phyloP scores from a whole-genome alignment of 2,113 vertebrate species.

The Callipepla californica region DNA sequence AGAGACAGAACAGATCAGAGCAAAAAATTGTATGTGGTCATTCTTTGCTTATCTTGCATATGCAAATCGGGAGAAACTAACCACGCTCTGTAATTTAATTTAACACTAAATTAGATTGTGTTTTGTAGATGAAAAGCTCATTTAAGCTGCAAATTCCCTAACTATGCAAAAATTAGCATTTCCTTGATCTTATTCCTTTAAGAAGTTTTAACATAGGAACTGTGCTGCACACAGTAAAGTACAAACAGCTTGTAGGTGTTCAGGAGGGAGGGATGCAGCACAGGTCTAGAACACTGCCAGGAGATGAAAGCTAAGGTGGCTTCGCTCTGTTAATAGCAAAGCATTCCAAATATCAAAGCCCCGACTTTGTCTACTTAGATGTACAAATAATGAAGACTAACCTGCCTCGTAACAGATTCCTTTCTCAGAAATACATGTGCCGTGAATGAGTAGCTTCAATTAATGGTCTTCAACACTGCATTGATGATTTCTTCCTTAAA shows the following conservation, averaged over 20 bases:
- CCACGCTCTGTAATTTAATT: background rate
- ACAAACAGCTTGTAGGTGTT: background rate
- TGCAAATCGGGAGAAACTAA: conserved; percentile 9
- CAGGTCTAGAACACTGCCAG: background rate
- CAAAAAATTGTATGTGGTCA: no score
- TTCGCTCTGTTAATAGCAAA: background rate
- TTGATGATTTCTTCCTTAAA: background rate
- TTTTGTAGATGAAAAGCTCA: background rate
- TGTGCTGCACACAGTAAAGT: background rate
- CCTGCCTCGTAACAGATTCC: background rate
- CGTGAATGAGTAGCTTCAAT: background rate
- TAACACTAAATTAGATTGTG: conserved; percentile 43
- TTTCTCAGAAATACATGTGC: background rate
- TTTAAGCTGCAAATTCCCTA: background rate
- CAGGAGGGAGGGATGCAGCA: background rate
- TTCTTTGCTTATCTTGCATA: background rate
- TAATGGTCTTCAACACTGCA: background rate
- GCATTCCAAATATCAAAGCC: background rate
- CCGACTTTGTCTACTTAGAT: background rate
- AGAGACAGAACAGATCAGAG: background rate
- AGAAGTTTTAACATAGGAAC: conserved; percentile 7
- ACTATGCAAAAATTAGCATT: background rate
- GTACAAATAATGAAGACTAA: no score
- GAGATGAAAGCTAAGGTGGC: background rate
- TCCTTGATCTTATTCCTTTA: background rate